phyloP scores from a whole-genome alignment of 2,113 vertebrate species.

The Mesocricetus auratus region DNA sequence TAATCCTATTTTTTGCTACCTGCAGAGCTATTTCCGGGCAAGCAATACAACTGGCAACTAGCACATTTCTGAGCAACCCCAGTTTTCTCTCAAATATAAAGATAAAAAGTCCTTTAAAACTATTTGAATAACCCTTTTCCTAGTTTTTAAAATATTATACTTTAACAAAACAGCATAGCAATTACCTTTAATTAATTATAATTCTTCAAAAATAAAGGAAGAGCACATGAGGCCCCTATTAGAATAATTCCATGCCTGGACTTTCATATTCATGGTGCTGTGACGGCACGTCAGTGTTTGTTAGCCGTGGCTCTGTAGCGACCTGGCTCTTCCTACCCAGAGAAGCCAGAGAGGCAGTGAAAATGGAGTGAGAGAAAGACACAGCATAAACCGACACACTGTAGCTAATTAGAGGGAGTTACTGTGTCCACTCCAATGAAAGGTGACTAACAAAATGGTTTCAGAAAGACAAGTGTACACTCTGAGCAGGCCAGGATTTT shows the following conservation, averaged over 20 bases:
- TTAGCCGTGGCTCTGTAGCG: constrained; percentile 60
- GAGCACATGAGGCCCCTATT: neutral
- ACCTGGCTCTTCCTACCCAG: constrained; percentile 16
- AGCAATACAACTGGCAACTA: neutral
- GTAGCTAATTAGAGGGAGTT: constrained; percentile 52
- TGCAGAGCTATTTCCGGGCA: constrained; percentile 2
- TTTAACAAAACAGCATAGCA: constrained; percentile 13
- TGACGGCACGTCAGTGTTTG: constrained; percentile 35
- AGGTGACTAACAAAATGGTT: constrained; percentile 51
- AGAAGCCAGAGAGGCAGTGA: constrained; percentile 32
- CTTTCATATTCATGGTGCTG: constrained; percentile 12
- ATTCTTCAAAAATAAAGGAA: constrained; percentile 57
- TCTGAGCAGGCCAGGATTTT: constrained; percentile 53
- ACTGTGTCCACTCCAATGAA: constrained; percentile 32
- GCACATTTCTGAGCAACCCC: constrained; percentile 38
- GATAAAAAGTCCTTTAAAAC: constrained; percentile 14
- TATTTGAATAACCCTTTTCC: neutral
- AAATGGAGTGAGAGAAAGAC: constrained; percentile 52
- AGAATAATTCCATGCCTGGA: constrained; percentile 48
- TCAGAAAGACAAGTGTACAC: constrained; percentile 64
- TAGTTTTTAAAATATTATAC: constrained; percentile 5
- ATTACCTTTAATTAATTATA: constrained; percentile 47
- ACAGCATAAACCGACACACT: constrained; percentile 54
- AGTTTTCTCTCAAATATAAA: constrained; percentile 70
- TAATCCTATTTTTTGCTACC: neutral